Conservation (phyloP, 2,797 vertebrate genomes). For the Hippocampus kuda region DNA sequence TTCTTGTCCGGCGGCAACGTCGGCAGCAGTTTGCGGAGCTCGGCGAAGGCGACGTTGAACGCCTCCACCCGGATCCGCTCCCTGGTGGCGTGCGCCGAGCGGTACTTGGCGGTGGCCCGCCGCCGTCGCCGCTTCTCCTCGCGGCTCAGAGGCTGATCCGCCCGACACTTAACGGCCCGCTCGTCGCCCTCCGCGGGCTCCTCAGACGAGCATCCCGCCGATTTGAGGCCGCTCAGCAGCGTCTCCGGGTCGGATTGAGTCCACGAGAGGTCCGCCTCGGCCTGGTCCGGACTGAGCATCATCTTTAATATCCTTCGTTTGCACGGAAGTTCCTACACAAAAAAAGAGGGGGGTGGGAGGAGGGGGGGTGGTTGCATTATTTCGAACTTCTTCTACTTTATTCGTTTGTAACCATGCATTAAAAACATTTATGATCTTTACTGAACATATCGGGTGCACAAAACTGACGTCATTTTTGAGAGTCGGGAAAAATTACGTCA, state of each 20-base stretch:
- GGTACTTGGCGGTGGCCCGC: constrained; percentile 79
- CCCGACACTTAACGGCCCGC: constrained; percentile 57
- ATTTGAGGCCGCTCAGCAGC: constrained; percentile 73
- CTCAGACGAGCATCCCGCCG: constrained; percentile 73
- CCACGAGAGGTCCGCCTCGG: constrained; percentile 85
- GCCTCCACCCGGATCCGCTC: constrained; percentile 85
- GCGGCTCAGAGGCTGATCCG: constrained; percentile 76
- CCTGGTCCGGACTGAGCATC: constrained; percentile 95
- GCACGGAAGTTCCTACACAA: constrained; percentile 15
- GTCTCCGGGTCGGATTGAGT: constrained; percentile 85
- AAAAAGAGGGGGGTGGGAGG: neutral
- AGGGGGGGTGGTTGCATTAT: neutral
- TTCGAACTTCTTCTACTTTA: neutral
- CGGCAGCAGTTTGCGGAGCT: constrained; percentile 78
- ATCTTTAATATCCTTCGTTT: constrained; percentile 64
- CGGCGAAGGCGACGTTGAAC: constrained; percentile 83
- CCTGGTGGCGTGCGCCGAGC: constrained; percentile 79
- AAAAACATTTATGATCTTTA: neutral
- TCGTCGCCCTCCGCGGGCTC: constrained; percentile 73
- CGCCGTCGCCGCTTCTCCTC: constrained; percentile 80
- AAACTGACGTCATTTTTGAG: neutral
- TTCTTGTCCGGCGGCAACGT: constrained; percentile 85
- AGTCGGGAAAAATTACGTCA: neutral
- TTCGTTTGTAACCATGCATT: constrained; percentile 12
- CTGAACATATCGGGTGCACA: neutral